Evolutionary conservation across 2,113 vertebrate genomes (phyloP).

Genomic region (Brienomyrus brachyistius): DNA sequence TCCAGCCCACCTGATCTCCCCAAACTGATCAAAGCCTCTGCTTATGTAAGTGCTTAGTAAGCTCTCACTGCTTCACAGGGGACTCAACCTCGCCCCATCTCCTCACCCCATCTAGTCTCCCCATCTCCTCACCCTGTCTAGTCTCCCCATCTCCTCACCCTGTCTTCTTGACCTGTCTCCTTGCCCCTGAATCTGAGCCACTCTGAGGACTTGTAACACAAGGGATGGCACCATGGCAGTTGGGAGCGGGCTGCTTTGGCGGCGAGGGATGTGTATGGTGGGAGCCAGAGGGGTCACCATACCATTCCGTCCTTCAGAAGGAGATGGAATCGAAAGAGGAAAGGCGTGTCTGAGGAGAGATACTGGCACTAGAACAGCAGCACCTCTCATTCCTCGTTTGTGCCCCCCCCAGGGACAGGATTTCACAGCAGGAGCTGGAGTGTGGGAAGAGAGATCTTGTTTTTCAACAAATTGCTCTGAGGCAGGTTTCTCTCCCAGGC

Average conservation of each 20-base stretch:
- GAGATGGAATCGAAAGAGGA: slow-evolving; percentile 23
- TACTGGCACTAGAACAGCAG: slow-evolving; percentile 21
- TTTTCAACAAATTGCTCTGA: not conserved
- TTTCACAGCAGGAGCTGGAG: not conserved
- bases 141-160: not conserved
- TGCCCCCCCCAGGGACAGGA: not conserved
- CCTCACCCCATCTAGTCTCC: not conserved
- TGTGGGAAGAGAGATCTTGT: not conserved
- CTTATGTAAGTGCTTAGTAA: not conserved
- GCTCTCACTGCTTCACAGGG: not conserved
- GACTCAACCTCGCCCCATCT: not conserved
- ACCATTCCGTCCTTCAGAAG: not conserved
- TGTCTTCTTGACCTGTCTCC: not conserved
- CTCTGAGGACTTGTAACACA: not conserved
- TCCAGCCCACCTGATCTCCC: not conserved
- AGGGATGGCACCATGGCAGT: not conserved
- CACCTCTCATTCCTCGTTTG: not conserved
- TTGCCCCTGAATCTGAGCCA: not conserved
- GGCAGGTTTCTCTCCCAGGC: not conserved
- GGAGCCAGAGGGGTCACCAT: not conserved
- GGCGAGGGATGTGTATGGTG: not conserved
- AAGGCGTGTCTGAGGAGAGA: slow-evolving; percentile 25
- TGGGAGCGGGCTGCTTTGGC: not conserved
- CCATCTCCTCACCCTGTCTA: not conserved
- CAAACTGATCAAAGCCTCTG: not conserved